Base-by-base conservation (phyloP, 1,140 invertebrate genomes). In the Colletes gigas region DNA sequence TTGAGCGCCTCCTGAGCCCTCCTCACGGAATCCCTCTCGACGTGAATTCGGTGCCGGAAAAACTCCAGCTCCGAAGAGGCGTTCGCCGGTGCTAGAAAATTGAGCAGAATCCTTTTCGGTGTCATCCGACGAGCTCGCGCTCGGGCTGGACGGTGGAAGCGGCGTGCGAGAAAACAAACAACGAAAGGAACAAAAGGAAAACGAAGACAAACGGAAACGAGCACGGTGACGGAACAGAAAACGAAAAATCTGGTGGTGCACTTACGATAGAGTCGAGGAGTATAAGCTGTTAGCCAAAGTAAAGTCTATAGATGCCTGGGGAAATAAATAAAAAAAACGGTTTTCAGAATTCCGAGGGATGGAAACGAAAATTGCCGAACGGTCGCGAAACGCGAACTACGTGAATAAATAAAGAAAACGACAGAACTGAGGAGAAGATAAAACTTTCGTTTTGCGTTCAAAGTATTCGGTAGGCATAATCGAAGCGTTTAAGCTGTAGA, bases 11-110 rank as follows among this genome's bases (percentile, higher is more conserved):
- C 96, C 81, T 96, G 95, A 41, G 96, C 96, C 4, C 96, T 93
- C 63, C 96, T 94, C 83, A 97, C 96, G 0, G 96, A 96, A 87
- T 97, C 96, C 9, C 96, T 93, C 88, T 97, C 97, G 21, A 97
- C 93, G 74, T 97, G 95, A 19, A 97, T 96, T 60, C 96, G 94
- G 88, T 97, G 96, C 62, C 96, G 94, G 83, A 97, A 97, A 92
- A 97, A 97, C 88, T 97, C 96, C 81, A 97, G 89, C 85, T 97
- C 97, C 5, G 96, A 96, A 68, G 92, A 93, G 41, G 90, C 90
- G 77, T 92, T 93, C 57, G 89, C 90, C 57, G 92, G 90, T 47
- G 92, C 93, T 93, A 80, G 69, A 90, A 89, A 73, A 79, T 68
- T 15, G 71, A 80, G 62, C 67, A 82, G 17, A 60, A 55, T 75